Base-by-base conservation (phyloP, 2,797 vertebrate species). In the Heterohyrax brucei region DNA sequence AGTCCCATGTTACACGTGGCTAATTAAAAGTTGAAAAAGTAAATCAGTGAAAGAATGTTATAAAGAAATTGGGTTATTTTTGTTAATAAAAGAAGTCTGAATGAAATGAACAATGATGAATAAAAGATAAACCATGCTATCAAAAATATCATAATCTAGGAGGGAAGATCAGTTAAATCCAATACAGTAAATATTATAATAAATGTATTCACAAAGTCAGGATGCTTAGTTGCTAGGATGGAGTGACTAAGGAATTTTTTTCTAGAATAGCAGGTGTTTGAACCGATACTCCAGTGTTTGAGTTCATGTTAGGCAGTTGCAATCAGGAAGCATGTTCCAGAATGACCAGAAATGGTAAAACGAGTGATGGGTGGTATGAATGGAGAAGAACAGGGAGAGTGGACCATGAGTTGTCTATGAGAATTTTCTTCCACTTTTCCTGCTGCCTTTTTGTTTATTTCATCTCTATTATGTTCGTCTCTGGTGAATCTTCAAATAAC, bases 401-500 rank as follows among this genome's bases (percentile, higher is more conserved):
- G 22, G 24, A 46, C 5, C 4, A 7, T 6, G 14, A 1, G 6
- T 28, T 56, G 39, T n/a, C 46, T 14, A 0, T 7, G 26, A 22
- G 30, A 80, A 78, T 86, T 12, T 76, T 28, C 26, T 33, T 75
- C 64, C 8, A 66, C 33, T 30, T 21, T 33, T 13, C 14, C 48
- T 30, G 1, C 28, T 92, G 64, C 8, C 21, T 76, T 33, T 19
- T n/a, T n/a, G 26, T 73, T 18, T 14, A 6, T 14, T n/a, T 70
- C 56, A 18, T 87, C 73, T 84, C 39, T 73, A 1, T 66, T 50
- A 62, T 48, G 18, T 72, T 73, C 22, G 61, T 30, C 64, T 79
- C 39, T 22, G 28, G 53, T 62, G 61, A 93, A 77, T 89, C 83
- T 94, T 87, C 76, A 89, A 89, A 84, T 89, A 75, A 94, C 48